Percentiles rank a stretch among this genome's conserved stretches.
phyloP scores from a whole-genome alignment of 2,888 invertebrate species.

The Tryphoninae sp. region DNA sequence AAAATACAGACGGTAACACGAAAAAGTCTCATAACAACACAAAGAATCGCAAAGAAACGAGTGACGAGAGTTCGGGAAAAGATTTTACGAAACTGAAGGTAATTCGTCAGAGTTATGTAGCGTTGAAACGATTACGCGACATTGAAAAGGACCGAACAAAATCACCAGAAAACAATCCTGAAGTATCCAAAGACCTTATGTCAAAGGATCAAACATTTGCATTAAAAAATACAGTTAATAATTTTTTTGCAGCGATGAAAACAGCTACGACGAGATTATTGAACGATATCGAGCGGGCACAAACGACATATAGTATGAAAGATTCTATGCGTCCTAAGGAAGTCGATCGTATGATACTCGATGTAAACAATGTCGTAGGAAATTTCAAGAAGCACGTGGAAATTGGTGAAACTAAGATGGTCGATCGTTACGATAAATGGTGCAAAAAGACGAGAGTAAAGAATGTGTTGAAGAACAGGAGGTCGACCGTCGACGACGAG shows the following conservation, averaged over 20 bases:
- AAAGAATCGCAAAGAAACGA: conserved; percentile 14
- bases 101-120: conserved; percentile 38
- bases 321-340: conserved; percentile 58
- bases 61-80: conserved; percentile 70
- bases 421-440: conserved; percentile 66
- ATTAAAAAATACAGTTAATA: conserved; percentile 41
- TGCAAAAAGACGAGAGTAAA: conserved; percentile 53
- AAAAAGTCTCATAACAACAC: conserved; percentile 17
- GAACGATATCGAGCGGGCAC: conserved; percentile 61
- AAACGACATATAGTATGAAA: conserved; percentile 59
- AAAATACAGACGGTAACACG: conserved; percentile 1
- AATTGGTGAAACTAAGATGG: conserved; percentile 63
- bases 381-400: conserved; percentile 56
- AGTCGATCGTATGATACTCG: conserved; percentile 61
- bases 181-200: conserved; percentile 29
- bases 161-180: conserved; percentile 28
- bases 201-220: conserved; percentile 55
- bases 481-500: conserved; percentile 28
- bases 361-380: conserved; percentile 61
- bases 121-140: conserved; percentile 45
- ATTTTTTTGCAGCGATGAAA: conserved; percentile 51
- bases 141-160: conserved; percentile 51
- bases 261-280: conserved; percentile 48
- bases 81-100: conserved; percentile 69
- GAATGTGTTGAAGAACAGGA: conserved; percentile 40